Base-by-base conservation (phyloP, 2,888 invertebrate species). In the Torymus auratus region DNA sequence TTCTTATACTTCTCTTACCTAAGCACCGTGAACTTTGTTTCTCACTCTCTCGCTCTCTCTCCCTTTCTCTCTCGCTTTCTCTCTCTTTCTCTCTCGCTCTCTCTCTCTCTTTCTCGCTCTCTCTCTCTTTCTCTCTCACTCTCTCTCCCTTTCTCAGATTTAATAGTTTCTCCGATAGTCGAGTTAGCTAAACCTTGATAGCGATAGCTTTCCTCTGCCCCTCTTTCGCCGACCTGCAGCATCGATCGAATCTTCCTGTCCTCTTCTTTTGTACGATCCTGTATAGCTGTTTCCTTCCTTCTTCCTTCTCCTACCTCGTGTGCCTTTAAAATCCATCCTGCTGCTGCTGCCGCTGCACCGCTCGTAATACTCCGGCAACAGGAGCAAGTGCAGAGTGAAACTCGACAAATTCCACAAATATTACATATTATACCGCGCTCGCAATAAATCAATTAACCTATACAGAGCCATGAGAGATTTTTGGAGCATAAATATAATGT, bases 131-230 rank as follows among this genome's bases (percentile, higher is more conserved):
- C 28, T 28, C 2, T 28, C 28, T 2, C 4, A 4, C 28, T 28
- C 28, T 28, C 28, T 28, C 28, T 28, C 28, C 2, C 28, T 62
- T 62, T 62, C 62, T 56, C 23, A 13, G 73, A 17, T 62, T 55
- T 73, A 64, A 73, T 73, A 56, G 64, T 55, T 62, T 73, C 73
- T 53, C 53, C 73, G 55, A 55, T 53, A 56, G 23, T 53, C 41
- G 60, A 17, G 23, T 13, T 67, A 68, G 53, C 23, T 17, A 13
- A 11, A 10, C 67, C 52, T 28, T n/a, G 69, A 69, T 52, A 61
- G 13, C 61, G 73, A 73, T 73, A 62, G 4, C 52, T 28, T 15
- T 13, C 2, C 12, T 4, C 2, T 2, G 13, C 7, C 20, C 52
- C 3, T 14, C 41, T 28, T 11, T 62, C 23, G 23, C 62, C 67